A percentile compares a stretch with the other conserved stretches of the same genome.
Conservation (phyloP, 1,140 invertebrate genomes). For the Tyrophagus putrescentiae region DNA sequence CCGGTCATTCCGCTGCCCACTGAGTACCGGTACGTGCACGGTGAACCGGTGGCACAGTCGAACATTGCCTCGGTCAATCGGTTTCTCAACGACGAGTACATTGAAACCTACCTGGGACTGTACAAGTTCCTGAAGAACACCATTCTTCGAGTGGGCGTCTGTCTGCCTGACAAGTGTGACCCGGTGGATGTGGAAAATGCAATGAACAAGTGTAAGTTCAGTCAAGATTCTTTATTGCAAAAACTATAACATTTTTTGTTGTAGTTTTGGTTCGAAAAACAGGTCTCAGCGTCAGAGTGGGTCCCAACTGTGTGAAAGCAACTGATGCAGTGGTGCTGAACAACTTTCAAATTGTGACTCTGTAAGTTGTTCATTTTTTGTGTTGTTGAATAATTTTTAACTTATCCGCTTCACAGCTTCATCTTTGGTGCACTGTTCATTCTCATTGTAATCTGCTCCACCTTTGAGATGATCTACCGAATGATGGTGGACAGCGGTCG, state of each 20-base stretch:
- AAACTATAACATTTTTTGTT: not conserved
- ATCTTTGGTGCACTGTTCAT: not conserved
- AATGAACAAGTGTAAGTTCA: constrained; percentile 20
- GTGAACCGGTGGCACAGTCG: constrained; percentile 1
- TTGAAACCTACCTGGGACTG: constrained; percentile 12
- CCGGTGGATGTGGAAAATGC: constrained; percentile 20
- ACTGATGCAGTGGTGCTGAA: not conserved
- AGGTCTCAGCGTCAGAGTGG: not conserved
- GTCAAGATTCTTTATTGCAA: not conserved
- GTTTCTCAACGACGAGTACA: constrained; percentile 16
- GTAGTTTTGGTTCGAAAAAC: constrained; percentile 14
- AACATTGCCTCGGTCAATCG: not conserved
- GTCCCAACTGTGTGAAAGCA: not conserved
- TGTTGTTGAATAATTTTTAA: not conserved
- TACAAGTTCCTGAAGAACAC: constrained; percentile 8
- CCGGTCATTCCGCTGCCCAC: constrained; percentile 4
- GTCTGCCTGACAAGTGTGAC: constrained; percentile 26
- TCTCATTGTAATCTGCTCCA: not conserved
- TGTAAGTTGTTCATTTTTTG: not conserved
- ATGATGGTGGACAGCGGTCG: constrained; percentile 3
- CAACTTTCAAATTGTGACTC: not conserved
- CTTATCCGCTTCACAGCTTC: not conserved
- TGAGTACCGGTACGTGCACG: not conserved
- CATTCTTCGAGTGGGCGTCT: constrained; percentile 25
- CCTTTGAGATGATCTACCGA: constrained; percentile 7